Evolutionary conservation across 2,797 vertebrate genomes (phyloP).

Genomic region (Pangasius djambal): DNA sequence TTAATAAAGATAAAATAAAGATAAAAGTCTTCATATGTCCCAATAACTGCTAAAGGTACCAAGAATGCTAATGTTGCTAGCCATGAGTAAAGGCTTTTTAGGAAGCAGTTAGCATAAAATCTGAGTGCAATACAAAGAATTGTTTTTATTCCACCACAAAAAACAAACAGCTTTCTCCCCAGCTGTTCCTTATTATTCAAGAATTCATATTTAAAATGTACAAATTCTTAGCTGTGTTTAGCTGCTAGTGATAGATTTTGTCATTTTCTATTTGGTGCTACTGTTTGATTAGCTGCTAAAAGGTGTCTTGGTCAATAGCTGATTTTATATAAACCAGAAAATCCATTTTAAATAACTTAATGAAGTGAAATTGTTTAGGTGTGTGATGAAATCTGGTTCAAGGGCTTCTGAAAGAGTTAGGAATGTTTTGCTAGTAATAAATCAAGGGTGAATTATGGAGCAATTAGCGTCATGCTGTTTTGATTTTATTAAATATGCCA

Average conservation of each 20-base stretch:
- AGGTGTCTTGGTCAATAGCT: background rate
- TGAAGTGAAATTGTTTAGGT: background rate
- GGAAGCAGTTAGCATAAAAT: background rate
- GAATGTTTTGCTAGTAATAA: background rate
- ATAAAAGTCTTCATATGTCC: conserved; percentile 6
- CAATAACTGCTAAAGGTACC: background rate
- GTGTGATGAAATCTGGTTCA: background rate
- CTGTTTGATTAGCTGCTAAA: background rate
- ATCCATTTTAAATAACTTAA: background rate
- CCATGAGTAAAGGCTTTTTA: background rate
- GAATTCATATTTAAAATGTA: background rate
- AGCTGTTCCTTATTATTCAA: background rate
- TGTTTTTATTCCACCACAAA: background rate
- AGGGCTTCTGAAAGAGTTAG: background rate
- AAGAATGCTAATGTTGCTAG: background rate
- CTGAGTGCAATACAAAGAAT: background rate
- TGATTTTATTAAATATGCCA: background rate
- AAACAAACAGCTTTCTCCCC: too few species aligned
- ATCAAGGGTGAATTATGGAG: background rate
- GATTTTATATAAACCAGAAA: background rate
- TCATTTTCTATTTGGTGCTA: background rate
- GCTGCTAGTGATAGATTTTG: background rate
- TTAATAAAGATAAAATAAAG: too few species aligned
- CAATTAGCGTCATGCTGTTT: background rate
- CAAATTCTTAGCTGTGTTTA: background rate